Evolutionary conservation across 2,888 invertebrate genomes (phyloP).

Genomic region (Melanotus villosus): DNA sequence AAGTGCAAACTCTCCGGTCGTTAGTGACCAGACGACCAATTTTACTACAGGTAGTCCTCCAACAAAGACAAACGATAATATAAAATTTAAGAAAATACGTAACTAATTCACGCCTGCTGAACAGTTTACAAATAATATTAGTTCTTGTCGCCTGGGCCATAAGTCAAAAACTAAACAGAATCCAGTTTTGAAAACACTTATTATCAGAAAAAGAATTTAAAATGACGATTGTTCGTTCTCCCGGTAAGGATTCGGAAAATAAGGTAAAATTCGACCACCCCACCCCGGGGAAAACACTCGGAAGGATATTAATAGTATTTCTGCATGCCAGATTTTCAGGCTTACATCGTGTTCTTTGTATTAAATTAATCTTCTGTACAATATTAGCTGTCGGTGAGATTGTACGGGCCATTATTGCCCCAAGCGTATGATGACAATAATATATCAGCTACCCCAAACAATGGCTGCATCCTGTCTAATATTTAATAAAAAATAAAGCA

Average conservation of each 20-base stretch:
- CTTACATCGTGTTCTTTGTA: slow-evolving; percentile 55
- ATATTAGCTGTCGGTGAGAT: slow-evolving; percentile 60
- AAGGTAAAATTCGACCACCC: background rate
- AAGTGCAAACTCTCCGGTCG: slow-evolving; percentile 49
- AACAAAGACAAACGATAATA: slow-evolving; percentile 17
- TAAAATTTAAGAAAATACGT: slow-evolving; percentile 18
- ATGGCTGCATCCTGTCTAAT: slow-evolving; percentile 62
- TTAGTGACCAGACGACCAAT: slow-evolving; percentile 43
- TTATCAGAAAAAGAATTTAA: no score
- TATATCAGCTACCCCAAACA: slow-evolving; percentile 63
- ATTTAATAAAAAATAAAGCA: slow-evolving; percentile 62
- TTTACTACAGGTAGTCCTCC: slow-evolving; percentile 20
- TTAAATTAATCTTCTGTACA: slow-evolving; percentile 60
- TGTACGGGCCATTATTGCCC: slow-evolving; percentile 56
- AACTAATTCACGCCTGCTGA: slow-evolving; percentile 17
- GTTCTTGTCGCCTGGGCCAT: background rate
- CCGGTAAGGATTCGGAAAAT: background rate
- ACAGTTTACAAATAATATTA: slow-evolving; percentile 6
- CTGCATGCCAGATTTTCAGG: slow-evolving; percentile 45
- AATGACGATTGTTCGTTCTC: no score
- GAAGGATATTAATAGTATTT: slow-evolving; percentile 38
- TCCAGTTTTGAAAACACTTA: no score
- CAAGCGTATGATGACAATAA: slow-evolving; percentile 60
- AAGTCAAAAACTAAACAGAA: slow-evolving; percentile 4
- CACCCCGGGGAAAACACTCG: background rate